A percentile compares a stretch with the other conserved stretches of the same genome.
phyloP scores from a whole-genome alignment of 2,888 invertebrate species.

The Neoitamus cyanurus region DNA sequence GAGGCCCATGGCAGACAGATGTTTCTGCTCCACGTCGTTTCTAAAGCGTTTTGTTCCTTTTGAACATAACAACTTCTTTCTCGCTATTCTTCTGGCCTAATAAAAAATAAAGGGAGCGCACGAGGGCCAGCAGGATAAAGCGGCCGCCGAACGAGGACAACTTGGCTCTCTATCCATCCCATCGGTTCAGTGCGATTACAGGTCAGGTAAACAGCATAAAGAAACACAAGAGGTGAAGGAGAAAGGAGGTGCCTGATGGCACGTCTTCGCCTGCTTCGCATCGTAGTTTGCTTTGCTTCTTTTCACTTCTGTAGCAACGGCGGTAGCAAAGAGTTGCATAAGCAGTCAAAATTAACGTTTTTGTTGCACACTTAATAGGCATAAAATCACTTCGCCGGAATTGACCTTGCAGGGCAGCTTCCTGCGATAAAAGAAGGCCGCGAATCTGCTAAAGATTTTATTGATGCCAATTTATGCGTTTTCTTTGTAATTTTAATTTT shows the following conservation, averaged over 20 bases:
- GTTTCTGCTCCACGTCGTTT: conserved; percentile 10
- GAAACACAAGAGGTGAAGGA: not conserved
- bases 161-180: not conserved
- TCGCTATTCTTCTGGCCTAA: not conserved
- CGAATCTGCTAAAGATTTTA: too few relatives aligned
- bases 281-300: not conserved
- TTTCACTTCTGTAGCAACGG: not conserved
- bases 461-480: not conserved
- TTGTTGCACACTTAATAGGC: not conserved
- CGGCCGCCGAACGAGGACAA: conserved; percentile 23
- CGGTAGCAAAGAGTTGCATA: not conserved
- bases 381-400: not conserved
- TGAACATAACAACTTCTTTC: not conserved
- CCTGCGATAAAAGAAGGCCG: not conserved
- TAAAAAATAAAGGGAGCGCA: not conserved
- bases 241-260: conserved; percentile 3
- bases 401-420: not conserved
- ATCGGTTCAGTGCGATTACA: conserved; percentile 11
- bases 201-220: not conserved
- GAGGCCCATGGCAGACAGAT: conserved; percentile 10
- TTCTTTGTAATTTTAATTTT: not conserved
- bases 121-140: conserved; percentile 25
- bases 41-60: conserved; percentile 15
- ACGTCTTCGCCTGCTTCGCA: not conserved
- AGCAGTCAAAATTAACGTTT: conserved; percentile 10